Conservation (phyloP, 2,113 vertebrate species). For the Elachura formosa region DNA sequence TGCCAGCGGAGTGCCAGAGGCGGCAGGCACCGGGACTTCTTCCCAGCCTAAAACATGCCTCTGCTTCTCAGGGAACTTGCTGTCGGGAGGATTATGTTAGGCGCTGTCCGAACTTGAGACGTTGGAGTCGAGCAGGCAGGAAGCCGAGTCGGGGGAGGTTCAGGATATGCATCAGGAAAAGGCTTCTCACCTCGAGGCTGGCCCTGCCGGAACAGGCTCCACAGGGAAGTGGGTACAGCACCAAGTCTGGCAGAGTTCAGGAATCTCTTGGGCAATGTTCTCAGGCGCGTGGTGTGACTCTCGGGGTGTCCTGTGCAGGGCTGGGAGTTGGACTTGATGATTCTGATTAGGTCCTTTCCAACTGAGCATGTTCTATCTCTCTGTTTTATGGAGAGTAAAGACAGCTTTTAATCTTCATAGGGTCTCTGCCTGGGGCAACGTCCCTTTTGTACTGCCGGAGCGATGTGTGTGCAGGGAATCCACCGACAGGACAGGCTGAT, state of each 20-base stretch:
- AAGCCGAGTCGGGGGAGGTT: not conserved
- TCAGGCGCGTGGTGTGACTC: not conserved
- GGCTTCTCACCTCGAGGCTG: not conserved
- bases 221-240: not conserved
- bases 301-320: not conserved
- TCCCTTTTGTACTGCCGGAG: not conserved
- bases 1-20: too few relatives aligned
- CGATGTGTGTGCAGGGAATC: not conserved
- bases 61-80: not conserved
- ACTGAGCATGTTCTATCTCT: not conserved
- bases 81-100: not conserved
- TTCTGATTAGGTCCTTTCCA: not conserved
- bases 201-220: not conserved
- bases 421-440: not conserved
- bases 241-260: not conserved
- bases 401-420: not conserved
- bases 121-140: not conserved
- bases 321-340: not conserved
- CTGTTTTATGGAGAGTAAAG: not conserved
- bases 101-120: not conserved
- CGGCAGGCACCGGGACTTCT: not conserved
- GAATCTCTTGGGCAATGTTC: not conserved
- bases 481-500: not conserved
- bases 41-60: not conserved
- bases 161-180: not conserved